These are phyloP conservation scores for Scopus umbretta DNA, from an alignment of 2,113 vertebrate genomes.

Conservation along the genomic window DNA sequence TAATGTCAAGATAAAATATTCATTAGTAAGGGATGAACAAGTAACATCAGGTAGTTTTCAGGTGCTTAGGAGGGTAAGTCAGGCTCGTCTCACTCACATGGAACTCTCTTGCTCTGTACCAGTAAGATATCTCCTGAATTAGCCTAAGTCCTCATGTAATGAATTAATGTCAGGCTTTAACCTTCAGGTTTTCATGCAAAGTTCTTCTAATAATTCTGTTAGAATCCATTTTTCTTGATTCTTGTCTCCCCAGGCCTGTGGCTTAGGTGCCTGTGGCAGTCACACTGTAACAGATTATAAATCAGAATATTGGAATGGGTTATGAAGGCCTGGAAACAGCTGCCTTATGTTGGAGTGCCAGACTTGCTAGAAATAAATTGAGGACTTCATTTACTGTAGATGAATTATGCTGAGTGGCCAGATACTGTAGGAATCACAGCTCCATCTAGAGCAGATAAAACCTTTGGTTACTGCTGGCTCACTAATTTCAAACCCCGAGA, in stretches of 20 bases:
- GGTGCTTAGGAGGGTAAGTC: not conserved
- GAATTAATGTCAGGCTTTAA: not conserved
- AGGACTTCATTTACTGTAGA: not conserved
- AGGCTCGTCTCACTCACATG: not conserved
- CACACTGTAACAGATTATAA: slow-evolving; percentile 4
- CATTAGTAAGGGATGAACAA: not conserved
- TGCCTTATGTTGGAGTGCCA: not conserved
- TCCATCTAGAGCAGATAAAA: not conserved
- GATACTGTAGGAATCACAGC: not conserved
- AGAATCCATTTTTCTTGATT: not conserved
- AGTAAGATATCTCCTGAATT: not conserved
- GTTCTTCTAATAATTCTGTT: not conserved
- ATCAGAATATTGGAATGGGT: slow-evolving; percentile 1
- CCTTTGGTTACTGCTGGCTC: not conserved
- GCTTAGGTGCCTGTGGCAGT: not conserved
- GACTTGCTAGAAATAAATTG: not conserved
- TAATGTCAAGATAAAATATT: not conserved
- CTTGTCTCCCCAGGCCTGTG: not conserved
- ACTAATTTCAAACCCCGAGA: not conserved
- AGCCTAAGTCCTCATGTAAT: not conserved
- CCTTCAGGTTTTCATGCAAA: not conserved
- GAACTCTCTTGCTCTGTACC: not conserved
- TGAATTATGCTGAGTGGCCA: not conserved
- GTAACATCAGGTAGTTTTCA: not conserved
- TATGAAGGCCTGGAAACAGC: not conserved